Conservation (phyloP, 2,797 vertebrate species). For the Oreonectes daqikongensis region DNA sequence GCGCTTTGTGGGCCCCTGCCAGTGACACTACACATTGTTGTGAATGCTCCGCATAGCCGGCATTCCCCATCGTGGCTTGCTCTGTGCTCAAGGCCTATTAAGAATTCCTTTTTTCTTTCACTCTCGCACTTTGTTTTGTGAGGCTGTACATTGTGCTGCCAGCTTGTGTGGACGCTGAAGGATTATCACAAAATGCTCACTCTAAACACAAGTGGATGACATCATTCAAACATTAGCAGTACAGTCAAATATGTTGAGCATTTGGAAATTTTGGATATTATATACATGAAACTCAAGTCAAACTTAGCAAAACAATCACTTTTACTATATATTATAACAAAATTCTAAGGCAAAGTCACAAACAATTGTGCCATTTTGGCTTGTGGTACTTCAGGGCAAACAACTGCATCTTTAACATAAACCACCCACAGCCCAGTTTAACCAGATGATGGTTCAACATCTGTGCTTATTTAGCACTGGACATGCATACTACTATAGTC, state of each 20-base stretch:
- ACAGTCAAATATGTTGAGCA: conserved; percentile 5
- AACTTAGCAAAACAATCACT: no score
- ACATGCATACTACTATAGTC: not conserved
- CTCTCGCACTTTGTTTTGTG: conserved; percentile 68
- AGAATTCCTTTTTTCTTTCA: conserved; percentile 80
- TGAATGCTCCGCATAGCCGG: conserved; percentile 91
- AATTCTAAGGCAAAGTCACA: no score
- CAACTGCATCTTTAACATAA: not conserved
- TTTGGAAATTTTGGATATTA: not conserved
- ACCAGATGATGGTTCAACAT: not conserved
- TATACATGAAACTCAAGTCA: not conserved
- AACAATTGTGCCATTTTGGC: not conserved
- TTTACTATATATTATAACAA: no score
- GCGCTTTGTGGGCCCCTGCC: conserved; percentile 83
- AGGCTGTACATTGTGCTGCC: conserved; percentile 56
- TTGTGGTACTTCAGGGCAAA: not conserved
- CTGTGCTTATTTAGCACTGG: not conserved
- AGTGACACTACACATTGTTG: conserved; percentile 94
- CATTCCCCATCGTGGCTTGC: conserved; percentile 87
- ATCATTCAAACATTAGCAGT: conserved; percentile 35
- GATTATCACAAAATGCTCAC: conserved; percentile 39
- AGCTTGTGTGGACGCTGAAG: conserved; percentile 46
- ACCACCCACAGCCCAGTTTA: not conserved
- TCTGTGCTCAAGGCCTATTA: conserved; percentile 79
- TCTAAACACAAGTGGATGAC: conserved; percentile 44